Evolutionary conservation across 2,797 vertebrate species (phyloP), one percentile per base, ranked within the genome.

Genomic region (Picus viridis): DNA sequence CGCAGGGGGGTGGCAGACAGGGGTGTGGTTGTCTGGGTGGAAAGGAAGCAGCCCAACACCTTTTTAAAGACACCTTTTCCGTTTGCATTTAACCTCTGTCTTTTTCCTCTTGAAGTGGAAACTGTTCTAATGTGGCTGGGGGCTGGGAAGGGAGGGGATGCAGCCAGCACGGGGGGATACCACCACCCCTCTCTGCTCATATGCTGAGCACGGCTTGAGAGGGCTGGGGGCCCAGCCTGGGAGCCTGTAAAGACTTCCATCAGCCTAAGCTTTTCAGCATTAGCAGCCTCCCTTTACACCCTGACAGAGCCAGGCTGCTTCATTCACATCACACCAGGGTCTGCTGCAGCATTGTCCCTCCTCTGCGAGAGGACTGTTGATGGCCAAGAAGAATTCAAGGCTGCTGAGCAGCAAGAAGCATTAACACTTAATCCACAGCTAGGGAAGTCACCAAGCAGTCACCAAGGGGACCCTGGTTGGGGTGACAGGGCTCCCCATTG

Each of bases 391-490:
- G 26, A 90, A 51, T 63, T 58, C 73, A 26, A 12, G 36, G 59
- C 45, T 71, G 39, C 18, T 30, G 68, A 85, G 64, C 36, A 63
- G 49, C 76, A 34, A 32, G 80, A 58, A 81, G 36, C 11, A 4
- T 86, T 79, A 74, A 88, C 53, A 63, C 77, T 57, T 61, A 23
- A 49, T 73, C 32, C 27, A 29, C 2, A 0, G 18, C 53, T 16
- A 2, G 23, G 10, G 57, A 4, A 24, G 32, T 4, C 70, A 53
- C 41, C 0, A 2, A 29, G 61, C 49, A 45, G 76, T 27, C 39
- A 39, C 39, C 39, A 5, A 6, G 53, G 29, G 59, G 71, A 27
- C 5, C 19, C 61, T n/a, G 16, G 22, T 1, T 0, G 2, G n/a
- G 41, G 49, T 34, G 70, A 34, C 45, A 83, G 78, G 45, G 22